These are phyloP conservation scores for Oasisia sp. DNA, from an alignment of 2,888 invertebrate genomes.

Conservation along the genomic window DNA sequence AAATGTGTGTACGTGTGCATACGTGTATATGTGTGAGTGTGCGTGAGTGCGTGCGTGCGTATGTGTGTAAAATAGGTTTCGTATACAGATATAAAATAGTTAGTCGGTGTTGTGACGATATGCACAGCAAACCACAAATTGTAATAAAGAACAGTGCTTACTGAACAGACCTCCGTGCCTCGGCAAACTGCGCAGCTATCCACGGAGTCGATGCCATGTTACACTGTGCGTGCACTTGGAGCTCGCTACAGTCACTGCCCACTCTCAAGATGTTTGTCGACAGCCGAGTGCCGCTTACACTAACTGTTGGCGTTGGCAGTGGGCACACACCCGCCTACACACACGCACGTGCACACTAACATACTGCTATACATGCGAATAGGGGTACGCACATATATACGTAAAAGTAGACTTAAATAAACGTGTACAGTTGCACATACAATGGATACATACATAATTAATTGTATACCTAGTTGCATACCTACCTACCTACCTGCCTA, in stretches of 20 bases:
- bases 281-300: neutral
- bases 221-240: neutral
- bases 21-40: no score
- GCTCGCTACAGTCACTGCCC: neutral
- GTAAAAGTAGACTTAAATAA: no score
- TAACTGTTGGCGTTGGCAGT: neutral
- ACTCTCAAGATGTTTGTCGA: neutral
- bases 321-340: neutral
- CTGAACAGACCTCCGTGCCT: neutral
- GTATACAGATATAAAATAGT: neutral
- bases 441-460: no score
- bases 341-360: no score
- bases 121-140: neutral
- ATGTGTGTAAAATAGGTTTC: no score
- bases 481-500: no score
- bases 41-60: no score
- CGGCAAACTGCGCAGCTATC: neutral
- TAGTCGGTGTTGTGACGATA: neutral
- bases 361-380: no score
- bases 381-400: no score
- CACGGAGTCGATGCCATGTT: neutral
- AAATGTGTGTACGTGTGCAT: no score
- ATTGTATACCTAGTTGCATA: no score
- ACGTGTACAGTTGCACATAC: no score
- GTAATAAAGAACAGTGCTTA: neutral